Percentiles rank a stretch among this genome's conserved stretches.
These are phyloP conservation scores for Pemphigus obesinymphae DNA, from an alignment of 1,140 invertebrate species.

Conservation along the genomic window DNA sequence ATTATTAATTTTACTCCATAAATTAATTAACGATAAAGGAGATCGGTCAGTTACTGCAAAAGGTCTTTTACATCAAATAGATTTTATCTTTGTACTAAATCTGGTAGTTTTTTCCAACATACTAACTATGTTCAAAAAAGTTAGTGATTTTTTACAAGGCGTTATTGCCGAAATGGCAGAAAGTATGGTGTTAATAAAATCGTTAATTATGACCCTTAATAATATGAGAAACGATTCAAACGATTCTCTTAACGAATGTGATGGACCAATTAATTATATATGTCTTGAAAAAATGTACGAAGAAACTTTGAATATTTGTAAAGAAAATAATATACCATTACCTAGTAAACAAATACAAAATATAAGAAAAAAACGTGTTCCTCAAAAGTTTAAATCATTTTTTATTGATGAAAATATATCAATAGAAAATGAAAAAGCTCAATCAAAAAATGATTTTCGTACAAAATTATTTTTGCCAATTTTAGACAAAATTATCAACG, in stretches of 20 bases:
- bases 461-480: too few relatives aligned
- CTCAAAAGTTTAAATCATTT: too few relatives aligned
- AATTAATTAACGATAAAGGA: conserved; percentile 4
- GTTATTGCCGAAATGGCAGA: background rate
- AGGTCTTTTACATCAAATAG: conserved; percentile 18
- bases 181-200: conserved; percentile 10
- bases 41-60: conserved; percentile 4
- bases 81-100: background rate
- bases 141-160: conserved; percentile 7
- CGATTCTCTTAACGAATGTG: background rate
- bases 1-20: conserved; percentile 22
- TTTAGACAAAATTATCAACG: too few relatives aligned
- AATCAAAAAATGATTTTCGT: too few relatives aligned
- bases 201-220: background rate
- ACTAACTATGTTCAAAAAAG: background rate
- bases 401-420: too few relatives aligned
- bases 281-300: too few relatives aligned
- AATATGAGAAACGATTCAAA: conserved; percentile 16
- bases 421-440: too few relatives aligned
- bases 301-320: too few relatives aligned
- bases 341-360: too few relatives aligned
- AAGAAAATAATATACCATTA: too few relatives aligned
- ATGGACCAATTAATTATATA: too few relatives aligned
- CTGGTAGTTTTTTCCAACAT: background rate
- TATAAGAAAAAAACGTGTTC: too few relatives aligned